Percentiles rank a stretch among this genome's conserved stretches.
phyloP scores from a whole-genome alignment of 2,797 vertebrate genomes.

The Lepidocolaptes lacrymiger region DNA sequence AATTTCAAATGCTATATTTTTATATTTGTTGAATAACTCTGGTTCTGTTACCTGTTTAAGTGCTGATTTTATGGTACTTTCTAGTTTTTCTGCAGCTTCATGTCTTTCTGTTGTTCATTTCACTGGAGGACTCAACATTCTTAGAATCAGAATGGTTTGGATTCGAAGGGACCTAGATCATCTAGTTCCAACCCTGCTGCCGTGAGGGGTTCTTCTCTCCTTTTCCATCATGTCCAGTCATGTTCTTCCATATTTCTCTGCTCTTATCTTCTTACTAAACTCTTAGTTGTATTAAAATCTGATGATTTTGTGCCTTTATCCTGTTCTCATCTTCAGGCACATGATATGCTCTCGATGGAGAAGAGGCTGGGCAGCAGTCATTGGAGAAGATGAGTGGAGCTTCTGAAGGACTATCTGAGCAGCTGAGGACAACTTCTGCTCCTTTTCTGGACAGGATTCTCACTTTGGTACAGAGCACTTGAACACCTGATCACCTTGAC shows the following conservation, averaged over 20 bases:
- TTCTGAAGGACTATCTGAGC: background rate
- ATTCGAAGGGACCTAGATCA: background rate
- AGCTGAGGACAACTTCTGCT: background rate
- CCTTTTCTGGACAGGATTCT: background rate
- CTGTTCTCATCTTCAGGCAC: background rate
- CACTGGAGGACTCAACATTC: background rate
- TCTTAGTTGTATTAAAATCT: background rate
- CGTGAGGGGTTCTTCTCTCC: background rate
- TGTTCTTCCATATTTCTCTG: background rate
- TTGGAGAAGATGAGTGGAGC: background rate
- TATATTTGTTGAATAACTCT: background rate
- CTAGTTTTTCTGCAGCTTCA: background rate
- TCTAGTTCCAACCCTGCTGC: accelerated
- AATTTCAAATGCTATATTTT: background rate
- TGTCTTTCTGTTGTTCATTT: background rate
- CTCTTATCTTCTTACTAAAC: background rate
- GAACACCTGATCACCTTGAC: background rate
- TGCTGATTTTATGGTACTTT: background rate
- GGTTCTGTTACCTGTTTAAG: background rate
- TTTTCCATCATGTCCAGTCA: background rate
- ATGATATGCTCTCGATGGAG: background rate
- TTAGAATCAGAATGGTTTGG: background rate
- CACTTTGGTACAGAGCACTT: background rate
- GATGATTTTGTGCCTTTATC: background rate
- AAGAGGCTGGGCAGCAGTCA: background rate